phyloP scores from a whole-genome alignment of 1,140 invertebrate genomes.

The Ceratina australensis region DNA sequence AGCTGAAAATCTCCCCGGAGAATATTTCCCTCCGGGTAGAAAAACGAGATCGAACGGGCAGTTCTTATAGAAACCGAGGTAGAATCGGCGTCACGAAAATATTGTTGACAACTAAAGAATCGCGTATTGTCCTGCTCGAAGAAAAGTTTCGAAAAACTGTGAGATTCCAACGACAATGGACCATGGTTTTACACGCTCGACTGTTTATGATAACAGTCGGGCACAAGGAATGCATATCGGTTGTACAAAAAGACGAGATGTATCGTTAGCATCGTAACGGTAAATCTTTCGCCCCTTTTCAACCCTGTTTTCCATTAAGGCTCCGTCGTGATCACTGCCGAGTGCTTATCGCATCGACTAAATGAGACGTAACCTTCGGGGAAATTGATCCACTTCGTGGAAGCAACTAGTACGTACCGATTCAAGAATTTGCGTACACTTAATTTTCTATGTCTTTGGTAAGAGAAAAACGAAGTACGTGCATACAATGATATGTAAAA shows the following conservation, averaged over 20 bases:
- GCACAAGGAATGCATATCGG: no score
- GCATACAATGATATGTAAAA: no score
- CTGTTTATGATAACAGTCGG: no score
- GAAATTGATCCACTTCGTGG: not conserved
- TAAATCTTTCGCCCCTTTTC: slow-evolving; percentile 14
- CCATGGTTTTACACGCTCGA: no score
- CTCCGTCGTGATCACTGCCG: slow-evolving; percentile 13
- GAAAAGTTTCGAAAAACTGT: not conserved
- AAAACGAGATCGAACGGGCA: not conserved
- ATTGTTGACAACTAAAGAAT: slow-evolving; percentile 5
- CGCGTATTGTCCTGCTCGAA: not conserved
- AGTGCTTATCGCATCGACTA: not conserved
- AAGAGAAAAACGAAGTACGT: no score
- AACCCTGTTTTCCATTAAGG: slow-evolving; percentile 41
- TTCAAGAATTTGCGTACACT: not conserved
- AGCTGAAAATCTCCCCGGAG: slow-evolving; percentile 46
- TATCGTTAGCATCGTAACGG: slow-evolving; percentile 16
- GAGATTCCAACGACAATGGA: not conserved
- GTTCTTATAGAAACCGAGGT: not conserved
- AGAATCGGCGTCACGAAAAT: not conserved
- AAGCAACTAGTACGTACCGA: not conserved
- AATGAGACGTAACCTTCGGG: not conserved
- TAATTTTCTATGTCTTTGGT: not conserved
- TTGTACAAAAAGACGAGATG: not conserved
- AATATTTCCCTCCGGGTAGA: slow-evolving; percentile 3